Evolutionary conservation across 2,113 vertebrate genomes (phyloP).

Genomic region (Aldabrachelys gigantea): DNA sequence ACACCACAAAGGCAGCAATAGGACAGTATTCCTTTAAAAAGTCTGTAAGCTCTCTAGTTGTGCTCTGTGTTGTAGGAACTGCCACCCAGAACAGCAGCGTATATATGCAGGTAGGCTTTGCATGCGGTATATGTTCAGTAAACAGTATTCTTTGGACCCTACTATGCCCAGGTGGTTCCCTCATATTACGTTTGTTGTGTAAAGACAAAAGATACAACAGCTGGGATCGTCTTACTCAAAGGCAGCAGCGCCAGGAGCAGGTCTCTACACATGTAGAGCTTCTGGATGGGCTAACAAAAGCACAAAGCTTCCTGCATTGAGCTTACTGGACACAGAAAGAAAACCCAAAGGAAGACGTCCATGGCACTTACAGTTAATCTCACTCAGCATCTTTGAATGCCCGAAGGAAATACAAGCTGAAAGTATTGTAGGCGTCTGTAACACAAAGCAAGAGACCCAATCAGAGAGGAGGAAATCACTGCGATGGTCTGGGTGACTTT

Average conservation of each 20-base stretch:
- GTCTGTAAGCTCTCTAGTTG: fast-evolving
- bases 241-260: neutral
- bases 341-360: too few species aligned
- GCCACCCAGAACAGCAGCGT: too few species aligned
- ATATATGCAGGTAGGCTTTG: too few species aligned
- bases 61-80: fast-evolving
- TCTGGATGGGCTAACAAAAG: fast-evolving
- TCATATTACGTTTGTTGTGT: too few species aligned
- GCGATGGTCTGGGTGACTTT: neutral
- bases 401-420: neutral
- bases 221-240: neutral
- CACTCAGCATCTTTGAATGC: neutral
- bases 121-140: too few species aligned
- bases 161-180: too few species aligned
- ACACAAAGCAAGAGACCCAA: neutral
- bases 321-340: neutral
- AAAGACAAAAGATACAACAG: too few species aligned
- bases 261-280: neutral
- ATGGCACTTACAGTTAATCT: neutral
- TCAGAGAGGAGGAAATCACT: neutral
- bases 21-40: too few species aligned
- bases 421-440: neutral
- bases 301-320: neutral
- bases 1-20: too few species aligned
- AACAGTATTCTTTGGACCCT: too few species aligned